Evolutionary conservation across 2,797 vertebrate species (phyloP).

Genomic region (Morus bassanus): DNA sequence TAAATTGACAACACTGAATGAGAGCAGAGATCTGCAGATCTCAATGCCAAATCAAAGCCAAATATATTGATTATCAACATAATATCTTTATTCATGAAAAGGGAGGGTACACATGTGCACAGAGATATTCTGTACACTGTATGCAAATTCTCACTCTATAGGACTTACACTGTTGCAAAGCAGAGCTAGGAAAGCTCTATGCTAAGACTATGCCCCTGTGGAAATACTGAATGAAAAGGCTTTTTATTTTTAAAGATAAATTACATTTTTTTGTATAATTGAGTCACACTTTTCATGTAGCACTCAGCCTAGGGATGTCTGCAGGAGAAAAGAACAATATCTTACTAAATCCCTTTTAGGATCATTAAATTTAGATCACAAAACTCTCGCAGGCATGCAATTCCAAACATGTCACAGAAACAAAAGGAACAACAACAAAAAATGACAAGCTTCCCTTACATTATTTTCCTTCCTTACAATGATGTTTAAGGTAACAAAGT

Average conservation of each 20-base stretch:
- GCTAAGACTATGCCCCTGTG: constrained; percentile 53
- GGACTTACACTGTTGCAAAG: constrained; percentile 69
- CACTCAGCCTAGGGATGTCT: constrained; percentile 63
- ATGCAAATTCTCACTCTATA: constrained; percentile 65
- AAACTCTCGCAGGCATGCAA: constrained; percentile 63
- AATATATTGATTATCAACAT: background rate
- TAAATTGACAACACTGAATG: background rate
- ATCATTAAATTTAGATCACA: constrained; percentile 82
- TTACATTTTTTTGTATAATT: constrained; percentile 74
- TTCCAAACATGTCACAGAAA: constrained; percentile 76
- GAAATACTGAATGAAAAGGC: constrained; percentile 67
- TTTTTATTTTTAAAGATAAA: constrained; percentile 72
- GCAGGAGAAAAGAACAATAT: constrained; percentile 71
- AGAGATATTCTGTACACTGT: background rate
- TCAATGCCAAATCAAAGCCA: background rate
- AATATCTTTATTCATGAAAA: background rate
- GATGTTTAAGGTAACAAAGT: constrained; percentile 77
- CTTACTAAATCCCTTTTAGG: constrained; percentile 75
- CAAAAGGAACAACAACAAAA: constrained; percentile 70
- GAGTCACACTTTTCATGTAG: constrained; percentile 71
- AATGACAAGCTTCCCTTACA: constrained; percentile 70
- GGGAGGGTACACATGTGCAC: background rate
- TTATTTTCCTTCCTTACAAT: constrained; percentile 67
- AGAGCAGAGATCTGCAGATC: background rate
- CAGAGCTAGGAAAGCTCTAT: constrained; percentile 69